phyloP scores from a whole-genome alignment of 2,113 vertebrate genomes.

The Amblyopsis rosae region DNA sequence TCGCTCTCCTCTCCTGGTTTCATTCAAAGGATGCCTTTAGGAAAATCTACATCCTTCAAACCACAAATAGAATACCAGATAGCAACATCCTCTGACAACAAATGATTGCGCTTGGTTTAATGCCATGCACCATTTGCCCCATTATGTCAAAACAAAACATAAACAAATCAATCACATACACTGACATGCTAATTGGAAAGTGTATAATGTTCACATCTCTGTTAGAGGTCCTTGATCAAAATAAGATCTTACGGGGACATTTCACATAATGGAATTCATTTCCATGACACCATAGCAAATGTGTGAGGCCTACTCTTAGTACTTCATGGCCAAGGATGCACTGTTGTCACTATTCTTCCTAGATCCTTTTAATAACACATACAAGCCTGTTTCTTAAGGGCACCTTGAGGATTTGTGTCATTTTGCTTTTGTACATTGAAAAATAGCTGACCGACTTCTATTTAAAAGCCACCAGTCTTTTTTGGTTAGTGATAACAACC shows the following conservation, averaged over 20 bases:
- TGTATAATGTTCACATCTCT: not conserved
- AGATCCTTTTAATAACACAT: no score
- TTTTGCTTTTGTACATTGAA: no score
- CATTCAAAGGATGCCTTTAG: conserved; percentile 15
- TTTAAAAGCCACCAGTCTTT: no score
- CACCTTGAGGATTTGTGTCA: no score
- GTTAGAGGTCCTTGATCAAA: not conserved
- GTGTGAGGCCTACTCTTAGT: no score
- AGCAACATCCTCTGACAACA: conserved; percentile 23
- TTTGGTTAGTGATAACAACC: no score
- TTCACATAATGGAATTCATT: not conserved
- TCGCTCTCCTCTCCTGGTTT: conserved; percentile 30
- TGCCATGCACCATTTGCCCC: not conserved
- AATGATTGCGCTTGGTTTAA: not conserved
- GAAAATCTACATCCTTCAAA: conserved; percentile 34
- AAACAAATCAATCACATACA: not conserved
- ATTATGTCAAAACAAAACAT: not conserved
- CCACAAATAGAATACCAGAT: conserved; percentile 10
- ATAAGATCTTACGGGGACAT: not conserved
- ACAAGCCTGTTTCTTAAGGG: not conserved
- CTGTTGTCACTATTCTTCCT: no score
- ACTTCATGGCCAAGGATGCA: no score
- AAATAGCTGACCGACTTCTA: no score
- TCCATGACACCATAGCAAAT: no score
- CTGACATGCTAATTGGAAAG: not conserved